These are phyloP conservation scores for Hydrotaea cyrtoneurina DNA, from an alignment of 2,888 invertebrate genomes.

Conservation along the genomic window DNA sequence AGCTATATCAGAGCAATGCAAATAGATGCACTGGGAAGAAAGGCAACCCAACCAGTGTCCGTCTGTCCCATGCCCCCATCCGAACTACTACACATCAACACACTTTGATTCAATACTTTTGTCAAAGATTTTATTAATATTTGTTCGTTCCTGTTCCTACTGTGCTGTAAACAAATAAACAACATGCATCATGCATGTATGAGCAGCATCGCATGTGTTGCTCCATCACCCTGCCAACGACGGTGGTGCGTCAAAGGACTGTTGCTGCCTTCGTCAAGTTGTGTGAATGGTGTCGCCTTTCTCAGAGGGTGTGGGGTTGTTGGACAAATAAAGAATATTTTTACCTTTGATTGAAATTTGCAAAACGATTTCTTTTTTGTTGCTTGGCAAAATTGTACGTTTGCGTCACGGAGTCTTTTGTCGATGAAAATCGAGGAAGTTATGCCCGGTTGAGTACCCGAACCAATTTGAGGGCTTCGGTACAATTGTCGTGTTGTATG, in stretches of 20 bases:
- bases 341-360: slow-evolving; percentile 60
- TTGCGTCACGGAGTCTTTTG: background rate
- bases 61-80: background rate
- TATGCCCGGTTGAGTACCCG: background rate
- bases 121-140: slow-evolving; percentile 52
- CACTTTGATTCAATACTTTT: slow-evolving; percentile 36
- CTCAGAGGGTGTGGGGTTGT: background rate
- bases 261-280: background rate
- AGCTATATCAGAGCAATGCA: background rate
- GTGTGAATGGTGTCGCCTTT: background rate
- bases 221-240: background rate
- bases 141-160: slow-evolving; percentile 17
- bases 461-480: no score
- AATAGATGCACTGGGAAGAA: background rate
- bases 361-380: slow-evolving; percentile 11
- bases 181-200: slow-evolving; percentile 25
- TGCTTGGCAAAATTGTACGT: background rate
- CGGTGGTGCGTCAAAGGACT: background rate
- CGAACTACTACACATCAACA: slow-evolving; percentile 6
- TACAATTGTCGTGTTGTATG: no score
- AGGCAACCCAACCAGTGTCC: background rate
- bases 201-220: background rate
- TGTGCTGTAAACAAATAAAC: slow-evolving; percentile 40
- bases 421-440: background rate
- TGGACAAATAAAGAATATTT: slow-evolving; percentile 32